Percentiles rank a stretch among this genome's conserved stretches.
phyloP scores from a whole-genome alignment of 2,888 invertebrate genomes.

The Tenthredo scrophulariae region DNA sequence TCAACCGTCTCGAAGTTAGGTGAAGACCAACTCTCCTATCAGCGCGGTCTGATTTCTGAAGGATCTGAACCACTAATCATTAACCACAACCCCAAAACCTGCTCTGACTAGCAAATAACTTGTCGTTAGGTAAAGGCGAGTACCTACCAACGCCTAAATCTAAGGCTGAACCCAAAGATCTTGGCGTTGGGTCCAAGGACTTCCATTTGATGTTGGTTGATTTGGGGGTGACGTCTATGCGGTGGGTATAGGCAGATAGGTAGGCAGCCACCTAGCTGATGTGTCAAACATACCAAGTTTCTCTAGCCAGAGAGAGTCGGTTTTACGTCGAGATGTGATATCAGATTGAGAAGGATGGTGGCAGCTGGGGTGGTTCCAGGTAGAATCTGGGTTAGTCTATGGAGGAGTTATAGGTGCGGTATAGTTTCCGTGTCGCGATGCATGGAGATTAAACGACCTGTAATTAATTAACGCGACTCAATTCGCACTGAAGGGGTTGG shows the following conservation, averaged over 20 bases:
- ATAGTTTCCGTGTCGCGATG: conserved; percentile 35
- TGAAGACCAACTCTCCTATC: not conserved
- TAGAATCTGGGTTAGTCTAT: conserved; percentile 18
- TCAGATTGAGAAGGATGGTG: conserved; percentile 13
- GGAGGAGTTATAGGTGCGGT: conserved; percentile 13
- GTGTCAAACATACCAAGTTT: not conserved
- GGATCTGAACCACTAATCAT: conserved; percentile 6
- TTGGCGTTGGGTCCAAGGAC: not conserved
- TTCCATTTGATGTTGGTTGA: conserved; percentile 24
- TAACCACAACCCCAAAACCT: conserved; percentile 3
- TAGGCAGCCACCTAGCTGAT: not conserved
- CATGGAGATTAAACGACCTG: conserved; percentile 47
- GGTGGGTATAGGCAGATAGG: not conserved
- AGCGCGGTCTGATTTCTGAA: not conserved
- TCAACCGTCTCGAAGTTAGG: conserved; percentile 5
- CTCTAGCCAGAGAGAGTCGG: not conserved
- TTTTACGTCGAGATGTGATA: not conserved
- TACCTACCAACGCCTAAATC: not conserved
- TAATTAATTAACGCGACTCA: conserved; percentile 39
- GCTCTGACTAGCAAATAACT: not conserved
- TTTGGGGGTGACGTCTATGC: conserved; percentile 15
- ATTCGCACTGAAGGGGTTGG: not conserved
- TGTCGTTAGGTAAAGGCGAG: conserved; percentile 1
- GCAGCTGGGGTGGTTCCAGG: not conserved
- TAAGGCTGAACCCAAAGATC: not conserved